Conservation (phyloP, 2,888 invertebrate species). For the Ernsta delagoae region DNA sequence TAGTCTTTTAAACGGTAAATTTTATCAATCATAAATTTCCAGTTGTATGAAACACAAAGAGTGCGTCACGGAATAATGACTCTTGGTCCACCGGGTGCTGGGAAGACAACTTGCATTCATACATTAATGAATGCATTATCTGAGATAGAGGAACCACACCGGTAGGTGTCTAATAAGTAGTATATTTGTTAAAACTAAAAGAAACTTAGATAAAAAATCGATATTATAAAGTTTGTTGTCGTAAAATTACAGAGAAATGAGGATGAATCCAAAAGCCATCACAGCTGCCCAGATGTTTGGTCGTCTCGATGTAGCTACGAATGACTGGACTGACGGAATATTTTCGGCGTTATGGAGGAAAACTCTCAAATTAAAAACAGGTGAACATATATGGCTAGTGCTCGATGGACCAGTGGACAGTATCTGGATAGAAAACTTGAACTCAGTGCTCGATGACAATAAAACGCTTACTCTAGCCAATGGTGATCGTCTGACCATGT, state of each 20-base stretch:
- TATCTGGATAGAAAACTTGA: slow-evolving; percentile 99
- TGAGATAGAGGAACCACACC: slow-evolving; percentile 92
- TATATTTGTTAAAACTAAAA: no score
- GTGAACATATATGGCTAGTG: slow-evolving; percentile 96
- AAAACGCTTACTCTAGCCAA: slow-evolving; percentile 97
- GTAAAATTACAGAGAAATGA: slow-evolving; percentile 89
- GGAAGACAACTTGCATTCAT: slow-evolving; percentile 96
- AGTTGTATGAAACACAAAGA: slow-evolving; percentile 97
- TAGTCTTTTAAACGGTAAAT: no score
- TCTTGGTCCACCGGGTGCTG: slow-evolving; percentile 96
- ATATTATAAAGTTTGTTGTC: no score
- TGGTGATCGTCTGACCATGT: slow-evolving; percentile 97
- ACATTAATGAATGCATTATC: slow-evolving; percentile 96
- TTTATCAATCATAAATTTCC: slow-evolving; percentile 44
- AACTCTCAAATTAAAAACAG: slow-evolving; percentile 94
- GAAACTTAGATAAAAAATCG: no score
- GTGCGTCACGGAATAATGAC: slow-evolving; percentile 99
- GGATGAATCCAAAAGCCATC: slow-evolving; percentile 99
- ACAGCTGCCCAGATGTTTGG: slow-evolving; percentile 99
- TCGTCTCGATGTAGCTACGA: slow-evolving; percentile 97
- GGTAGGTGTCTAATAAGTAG: slow-evolving; percentile 68
- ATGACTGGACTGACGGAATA: slow-evolving; percentile 99
- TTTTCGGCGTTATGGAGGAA: slow-evolving; percentile 98
- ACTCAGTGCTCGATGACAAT: slow-evolving; percentile 98
- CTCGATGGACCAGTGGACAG: slow-evolving; percentile 98